Evolutionary conservation across 2,888 invertebrate genomes (phyloP).

Genomic region (Gisinianus flammeolus): DNA sequence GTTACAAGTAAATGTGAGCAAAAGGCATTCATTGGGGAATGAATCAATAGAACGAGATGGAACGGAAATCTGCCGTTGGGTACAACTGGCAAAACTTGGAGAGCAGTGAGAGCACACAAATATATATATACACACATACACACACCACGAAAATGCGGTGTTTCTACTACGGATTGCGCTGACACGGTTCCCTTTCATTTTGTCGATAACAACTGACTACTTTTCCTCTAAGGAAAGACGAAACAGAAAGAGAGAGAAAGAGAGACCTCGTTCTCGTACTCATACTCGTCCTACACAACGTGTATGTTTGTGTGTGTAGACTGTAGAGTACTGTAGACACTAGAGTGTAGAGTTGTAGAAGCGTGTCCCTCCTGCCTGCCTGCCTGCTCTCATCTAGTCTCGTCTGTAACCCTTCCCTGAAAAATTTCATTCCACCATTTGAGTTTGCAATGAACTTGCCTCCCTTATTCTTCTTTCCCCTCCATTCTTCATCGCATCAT

Average conservation of each 20-base stretch:
- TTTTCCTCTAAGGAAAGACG: conserved; percentile 32
- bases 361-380: neutral
- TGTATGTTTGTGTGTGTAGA: neutral
- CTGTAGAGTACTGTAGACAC: neutral
- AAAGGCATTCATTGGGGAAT: conserved; percentile 45
- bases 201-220: conserved; percentile 45
- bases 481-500: conserved; percentile 45
- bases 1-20: conserved; percentile 44
- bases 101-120: neutral
- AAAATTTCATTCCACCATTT: conserved; percentile 33
- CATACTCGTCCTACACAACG: neutral
- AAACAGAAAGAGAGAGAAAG: neutral
- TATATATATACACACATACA: neutral
- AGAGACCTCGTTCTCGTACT: neutral
- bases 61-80: conserved; percentile 47
- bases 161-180: conserved; percentile 39
- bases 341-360: neutral
- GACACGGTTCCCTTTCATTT: conserved; percentile 48
- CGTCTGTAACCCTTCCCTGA: conserved; percentile 16
- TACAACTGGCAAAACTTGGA: conserved; percentile 35
- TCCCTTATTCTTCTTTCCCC: conserved; percentile 17
- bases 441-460: conserved; percentile 17
- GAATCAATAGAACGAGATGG: conserved; percentile 49
- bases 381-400: neutral
- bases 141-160: conserved; percentile 47